Evolutionary conservation across 2,113 vertebrate species (phyloP).

Genomic region (Nothobranchius furzeri): DNA sequence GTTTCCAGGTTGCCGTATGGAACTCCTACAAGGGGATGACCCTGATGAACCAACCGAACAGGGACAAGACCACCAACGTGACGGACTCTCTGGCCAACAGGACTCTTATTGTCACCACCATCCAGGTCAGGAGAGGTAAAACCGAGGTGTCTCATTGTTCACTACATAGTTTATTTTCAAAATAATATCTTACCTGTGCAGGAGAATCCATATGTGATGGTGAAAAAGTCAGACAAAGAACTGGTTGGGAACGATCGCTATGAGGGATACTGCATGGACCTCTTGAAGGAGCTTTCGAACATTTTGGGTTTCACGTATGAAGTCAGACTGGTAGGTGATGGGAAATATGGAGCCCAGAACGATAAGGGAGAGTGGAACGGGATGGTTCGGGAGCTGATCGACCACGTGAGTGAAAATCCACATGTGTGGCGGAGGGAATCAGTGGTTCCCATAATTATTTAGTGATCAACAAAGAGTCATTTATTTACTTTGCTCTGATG

Average conservation of each 20-base stretch:
- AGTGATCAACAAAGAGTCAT: not conserved
- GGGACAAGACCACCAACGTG: conserved; percentile 86
- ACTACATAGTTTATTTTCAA: no score
- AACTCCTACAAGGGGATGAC: conserved; percentile 94
- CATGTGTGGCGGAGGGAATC: no score
- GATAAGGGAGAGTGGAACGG: conserved; percentile 99
- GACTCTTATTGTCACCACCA: conserved; percentile 96
- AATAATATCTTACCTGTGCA: conserved; percentile 45
- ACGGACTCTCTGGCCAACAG: conserved; percentile 93
- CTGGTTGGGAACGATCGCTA: conserved; percentile 95
- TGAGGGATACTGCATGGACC: conserved; percentile 96
- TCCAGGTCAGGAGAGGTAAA: conserved; percentile 85
- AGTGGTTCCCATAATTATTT: not conserved
- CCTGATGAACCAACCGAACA: conserved; percentile 84
- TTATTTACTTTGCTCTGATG: not conserved
- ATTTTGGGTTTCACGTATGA: conserved; percentile 97
- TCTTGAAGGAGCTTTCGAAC: conserved; percentile 94
- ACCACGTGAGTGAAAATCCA: conserved; percentile 86
- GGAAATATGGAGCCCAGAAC: conserved; percentile 97
- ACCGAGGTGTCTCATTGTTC: no score
- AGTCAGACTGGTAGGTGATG: conserved; percentile 92
- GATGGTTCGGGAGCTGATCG: conserved; percentile 98
- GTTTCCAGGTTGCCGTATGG: conserved; percentile 91
- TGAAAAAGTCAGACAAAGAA: conserved; percentile 95
- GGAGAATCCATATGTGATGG: conserved; percentile 99